phyloP scores from a whole-genome alignment of 1,140 invertebrate species.

The roundworm (Caenorhabditis elegans) region DNA sequence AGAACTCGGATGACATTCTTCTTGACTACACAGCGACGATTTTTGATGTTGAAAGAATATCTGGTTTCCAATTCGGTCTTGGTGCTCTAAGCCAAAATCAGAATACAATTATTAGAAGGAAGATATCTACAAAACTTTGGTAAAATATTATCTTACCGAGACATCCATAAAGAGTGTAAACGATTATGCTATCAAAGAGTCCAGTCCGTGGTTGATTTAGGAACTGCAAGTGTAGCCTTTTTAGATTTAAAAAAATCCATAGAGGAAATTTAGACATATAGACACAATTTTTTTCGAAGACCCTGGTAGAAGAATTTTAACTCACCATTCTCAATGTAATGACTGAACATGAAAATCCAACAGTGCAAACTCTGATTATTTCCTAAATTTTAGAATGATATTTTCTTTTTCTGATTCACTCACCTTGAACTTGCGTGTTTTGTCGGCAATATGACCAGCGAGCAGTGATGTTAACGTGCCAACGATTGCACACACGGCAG shows the following conservation, averaged over 20 bases:
- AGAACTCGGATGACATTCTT: background rate
- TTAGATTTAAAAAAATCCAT: no score
- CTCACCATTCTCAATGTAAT: conserved; percentile 43
- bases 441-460: conserved; percentile 50
- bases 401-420: background rate
- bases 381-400: conserved; percentile 11
- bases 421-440: conserved; percentile 51
- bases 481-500: conserved; percentile 37
- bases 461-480: conserved; percentile 43
- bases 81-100: background rate
- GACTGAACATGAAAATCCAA: conserved; percentile 40
- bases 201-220: background rate
- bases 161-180: background rate
- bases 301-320: no score
- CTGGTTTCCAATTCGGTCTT: conserved; percentile 3
- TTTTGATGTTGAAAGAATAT: background rate
- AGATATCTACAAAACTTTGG: conserved; percentile 6
- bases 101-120: background rate
- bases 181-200: conserved; percentile 19
- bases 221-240: no score
- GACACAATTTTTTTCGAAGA: no score
- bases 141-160: background rate
- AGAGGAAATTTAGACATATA: no score
- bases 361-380: conserved; percentile 50
- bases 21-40: conserved; percentile 9